A percentile compares a stretch with the other conserved stretches of the same genome.
Evolutionary conservation across 2,888 invertebrate species (phyloP).

Genomic region (Hirtodrosophila cameraria): DNA sequence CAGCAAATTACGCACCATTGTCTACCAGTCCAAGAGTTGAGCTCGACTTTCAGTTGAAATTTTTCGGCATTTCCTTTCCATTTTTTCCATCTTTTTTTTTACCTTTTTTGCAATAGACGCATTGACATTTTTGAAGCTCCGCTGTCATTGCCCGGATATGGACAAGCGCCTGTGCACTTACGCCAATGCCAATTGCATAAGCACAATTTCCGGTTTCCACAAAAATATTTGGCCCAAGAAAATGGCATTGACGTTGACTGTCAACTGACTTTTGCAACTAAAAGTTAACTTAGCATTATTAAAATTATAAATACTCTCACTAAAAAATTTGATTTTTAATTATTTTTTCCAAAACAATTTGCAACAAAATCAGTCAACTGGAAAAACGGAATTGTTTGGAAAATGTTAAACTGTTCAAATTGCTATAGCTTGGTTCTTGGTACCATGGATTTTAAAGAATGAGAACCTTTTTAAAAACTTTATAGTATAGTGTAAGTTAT

Average conservation of each 20-base stretch:
- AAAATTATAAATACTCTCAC: neutral
- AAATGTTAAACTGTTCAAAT: too few relatives aligned
- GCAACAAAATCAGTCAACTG: too few relatives aligned
- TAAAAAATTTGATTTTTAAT: too few relatives aligned
- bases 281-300: neutral
- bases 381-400: too few relatives aligned
- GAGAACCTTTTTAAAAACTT: too few relatives aligned
- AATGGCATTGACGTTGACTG: neutral
- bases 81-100: neutral
- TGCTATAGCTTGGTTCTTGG: too few relatives aligned
- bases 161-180: conserved; percentile 35
- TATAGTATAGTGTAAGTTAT: too few relatives aligned
- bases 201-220: conserved; percentile 67
- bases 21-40: conserved; percentile 38
- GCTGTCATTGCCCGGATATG: conserved; percentile 39
- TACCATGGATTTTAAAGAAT: too few relatives aligned
- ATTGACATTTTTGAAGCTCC: conserved; percentile 29
- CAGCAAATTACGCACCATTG: conserved; percentile 71
- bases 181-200: conserved; percentile 65
- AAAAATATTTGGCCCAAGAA: conserved; percentile 21
- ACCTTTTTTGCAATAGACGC: conserved; percentile 10
- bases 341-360: too few relatives aligned
- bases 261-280: neutral
- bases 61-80: conserved; percentile 33
- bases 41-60: conserved; percentile 27